Base-by-base conservation (phyloP, 1,140 invertebrate genomes). In the Sogatella furcifera region DNA sequence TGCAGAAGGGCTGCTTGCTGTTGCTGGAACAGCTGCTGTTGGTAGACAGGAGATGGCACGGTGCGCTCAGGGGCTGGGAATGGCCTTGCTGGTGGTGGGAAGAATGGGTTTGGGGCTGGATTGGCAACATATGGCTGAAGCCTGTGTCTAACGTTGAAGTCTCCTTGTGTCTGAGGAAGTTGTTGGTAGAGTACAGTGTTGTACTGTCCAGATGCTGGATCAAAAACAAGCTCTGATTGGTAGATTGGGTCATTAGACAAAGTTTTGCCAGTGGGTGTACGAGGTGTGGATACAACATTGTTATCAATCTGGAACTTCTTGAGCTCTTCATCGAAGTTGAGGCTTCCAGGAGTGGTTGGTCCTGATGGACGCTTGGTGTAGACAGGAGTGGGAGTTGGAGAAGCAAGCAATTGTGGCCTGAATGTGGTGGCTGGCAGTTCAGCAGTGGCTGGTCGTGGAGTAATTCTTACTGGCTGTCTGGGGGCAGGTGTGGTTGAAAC, bases 271-370 rank as follows among this genome's bases (percentile, higher is more conserved):
- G 67, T 53, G 52, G 76, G 74, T 5, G 75, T 67, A 41, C 73
- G 58, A 52, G 72, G 69, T 5, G 62, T 60, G 15, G 55, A 61
- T 2, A 73, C 74, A 8, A 80, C 73, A 67, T 81, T 81, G 64
- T 85, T 84, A n/a, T 86, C 84, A 62, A 85, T 79, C 66, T 88
- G 84, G 78, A 88, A 89, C 66, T 84, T 85, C 52, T 85, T 84
- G 62, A 88, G 83, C 71, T 88, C 85, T 11, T 81, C 81, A 41
- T 84, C 84, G 58, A 87, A 87, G 70, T 85, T 82, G 41, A 86
- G 49, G 54, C 67, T 57, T 58, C 60, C 62, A 61, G 76, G 73
- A 61, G 75, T 67, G 28, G 75, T 70, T 38, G 73, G 69, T 34
- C 73, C 72, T 3, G 55, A 70, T 71, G 61, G 74, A 72, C 69